phyloP scores from a whole-genome alignment of 2,888 invertebrate genomes.

The Mythimna vitellina region DNA sequence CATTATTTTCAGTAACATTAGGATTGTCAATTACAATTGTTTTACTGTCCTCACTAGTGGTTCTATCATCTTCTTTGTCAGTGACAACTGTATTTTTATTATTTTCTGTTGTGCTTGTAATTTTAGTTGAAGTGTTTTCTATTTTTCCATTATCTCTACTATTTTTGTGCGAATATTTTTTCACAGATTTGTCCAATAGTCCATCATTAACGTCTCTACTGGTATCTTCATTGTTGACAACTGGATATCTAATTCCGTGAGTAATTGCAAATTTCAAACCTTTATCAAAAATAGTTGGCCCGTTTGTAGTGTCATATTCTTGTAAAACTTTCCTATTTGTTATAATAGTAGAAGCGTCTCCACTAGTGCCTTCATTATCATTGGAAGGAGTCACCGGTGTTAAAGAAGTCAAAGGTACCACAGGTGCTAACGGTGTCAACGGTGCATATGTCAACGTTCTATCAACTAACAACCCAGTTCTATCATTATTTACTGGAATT shows the following conservation, averaged over 20 bases:
- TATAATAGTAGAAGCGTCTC: neutral
- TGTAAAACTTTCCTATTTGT: neutral
- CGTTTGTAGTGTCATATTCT: neutral
- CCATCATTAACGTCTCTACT: neutral
- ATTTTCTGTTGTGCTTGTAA: neutral
- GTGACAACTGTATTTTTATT: neutral
- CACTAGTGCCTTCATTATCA: no score
- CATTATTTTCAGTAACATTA: neutral
- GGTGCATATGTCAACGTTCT: no score
- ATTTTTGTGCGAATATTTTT: neutral
- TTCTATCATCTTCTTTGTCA: no score
- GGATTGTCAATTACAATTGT: neutral
- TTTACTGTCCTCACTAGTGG: neutral
- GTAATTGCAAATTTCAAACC: neutral
- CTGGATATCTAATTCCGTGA: neutral
- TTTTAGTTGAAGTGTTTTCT: neutral
- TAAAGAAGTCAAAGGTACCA: no score
- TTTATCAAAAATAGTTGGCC: constrained; percentile 4
- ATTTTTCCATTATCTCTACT: neutral
- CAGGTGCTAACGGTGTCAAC: no score
- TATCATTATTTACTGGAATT: no score
- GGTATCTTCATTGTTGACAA: neutral
- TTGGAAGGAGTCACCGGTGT: no score
- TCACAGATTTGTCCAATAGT: neutral
- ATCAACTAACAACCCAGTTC: no score